These are phyloP conservation scores for Apteryx owenii DNA, from an alignment of 2,113 vertebrate species.

Conservation along the genomic window DNA sequence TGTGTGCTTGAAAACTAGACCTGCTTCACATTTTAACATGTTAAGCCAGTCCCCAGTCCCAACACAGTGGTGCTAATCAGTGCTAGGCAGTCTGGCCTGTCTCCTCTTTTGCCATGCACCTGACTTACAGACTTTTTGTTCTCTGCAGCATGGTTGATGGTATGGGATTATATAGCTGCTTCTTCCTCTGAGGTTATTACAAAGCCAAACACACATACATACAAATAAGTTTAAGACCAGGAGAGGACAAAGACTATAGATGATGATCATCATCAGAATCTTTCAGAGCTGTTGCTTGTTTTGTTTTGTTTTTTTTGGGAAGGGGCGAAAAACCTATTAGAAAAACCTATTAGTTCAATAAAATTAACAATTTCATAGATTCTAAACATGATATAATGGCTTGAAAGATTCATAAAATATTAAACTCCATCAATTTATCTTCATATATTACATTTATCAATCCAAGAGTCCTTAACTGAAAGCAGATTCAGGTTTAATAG, in stretches of 20 bases:
- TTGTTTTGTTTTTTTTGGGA: neutral
- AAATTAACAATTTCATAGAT: neutral
- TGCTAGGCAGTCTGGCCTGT: neutral
- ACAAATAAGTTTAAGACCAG: neutral
- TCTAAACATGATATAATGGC: neutral
- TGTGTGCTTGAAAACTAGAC: neutral
- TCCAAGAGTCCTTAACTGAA: neutral
- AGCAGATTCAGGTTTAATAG: neutral
- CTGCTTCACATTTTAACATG: neutral
- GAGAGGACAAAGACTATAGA: neutral
- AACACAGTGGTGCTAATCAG: rapidly evolving
- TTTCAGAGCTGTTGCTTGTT: neutral
- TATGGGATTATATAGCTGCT: neutral
- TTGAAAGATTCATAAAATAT: neutral
- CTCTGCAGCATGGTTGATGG: neutral
- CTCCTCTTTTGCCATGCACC: neutral
- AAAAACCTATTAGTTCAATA: neutral
- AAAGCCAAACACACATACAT: neutral
- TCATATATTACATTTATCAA: neutral
- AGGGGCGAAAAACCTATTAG: neutral
- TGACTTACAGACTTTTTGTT: neutral
- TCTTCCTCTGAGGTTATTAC: neutral
- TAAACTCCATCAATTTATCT: neutral
- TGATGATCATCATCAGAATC: neutral
- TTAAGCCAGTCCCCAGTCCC: neutral